A percentile compares a stretch with the other conserved stretches of the same genome.
phyloP scores from a whole-genome alignment of 2,113 vertebrate species.

The Mungos mungo region DNA sequence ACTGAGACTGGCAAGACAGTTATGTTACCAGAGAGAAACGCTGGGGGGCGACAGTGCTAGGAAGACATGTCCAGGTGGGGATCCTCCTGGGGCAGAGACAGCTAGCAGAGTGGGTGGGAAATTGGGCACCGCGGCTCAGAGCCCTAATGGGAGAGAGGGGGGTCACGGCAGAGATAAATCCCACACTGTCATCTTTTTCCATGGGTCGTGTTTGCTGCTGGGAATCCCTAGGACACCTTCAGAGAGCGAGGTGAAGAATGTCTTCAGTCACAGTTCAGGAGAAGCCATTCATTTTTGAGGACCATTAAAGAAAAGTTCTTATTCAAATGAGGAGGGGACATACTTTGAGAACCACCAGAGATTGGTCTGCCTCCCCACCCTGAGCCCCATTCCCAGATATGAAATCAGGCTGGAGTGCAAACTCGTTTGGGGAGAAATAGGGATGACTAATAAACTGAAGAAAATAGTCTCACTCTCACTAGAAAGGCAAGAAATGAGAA shows the following conservation, averaged over 20 bases:
- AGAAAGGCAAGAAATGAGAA: neutral
- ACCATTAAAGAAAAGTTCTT: neutral
- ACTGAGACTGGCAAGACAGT: neutral
- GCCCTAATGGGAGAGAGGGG: accelerated
- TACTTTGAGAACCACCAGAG: neutral
- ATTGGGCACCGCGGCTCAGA: neutral
- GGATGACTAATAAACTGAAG: neutral
- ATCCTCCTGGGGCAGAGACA: neutral
- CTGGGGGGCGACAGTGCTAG: neutral
- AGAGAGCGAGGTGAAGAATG: neutral
- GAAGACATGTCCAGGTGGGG: neutral
- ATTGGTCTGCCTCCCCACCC: no score
- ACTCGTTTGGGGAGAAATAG: neutral
- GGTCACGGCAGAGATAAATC: neutral
- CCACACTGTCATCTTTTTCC: neutral
- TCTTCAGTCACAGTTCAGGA: neutral
- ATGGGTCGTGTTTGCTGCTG: neutral
- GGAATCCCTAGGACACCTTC: neutral
- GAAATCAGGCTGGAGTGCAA: neutral
- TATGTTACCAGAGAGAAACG: neutral
- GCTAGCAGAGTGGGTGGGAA: accelerated
- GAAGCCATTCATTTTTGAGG: neutral
- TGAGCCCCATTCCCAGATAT: neutral
- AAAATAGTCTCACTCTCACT: neutral
- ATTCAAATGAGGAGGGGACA: neutral